phyloP scores from a whole-genome alignment of 2,888 invertebrate species.

The Phortica okadai region DNA sequence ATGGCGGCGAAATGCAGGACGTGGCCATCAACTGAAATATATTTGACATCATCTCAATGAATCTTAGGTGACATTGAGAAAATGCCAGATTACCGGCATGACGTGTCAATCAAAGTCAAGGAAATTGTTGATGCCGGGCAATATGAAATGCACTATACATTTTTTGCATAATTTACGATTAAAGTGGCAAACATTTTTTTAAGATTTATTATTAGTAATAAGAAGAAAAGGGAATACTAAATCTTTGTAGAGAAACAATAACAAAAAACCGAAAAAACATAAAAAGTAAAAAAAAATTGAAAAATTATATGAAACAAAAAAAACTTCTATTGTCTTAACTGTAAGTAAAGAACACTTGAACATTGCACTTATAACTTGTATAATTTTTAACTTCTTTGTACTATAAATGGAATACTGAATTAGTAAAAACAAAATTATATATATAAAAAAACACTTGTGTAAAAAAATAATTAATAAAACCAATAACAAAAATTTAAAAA shows the following conservation, averaged over 20 bases:
- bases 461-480: slow-evolving; percentile 56
- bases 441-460: slow-evolving; percentile 52
- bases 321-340: slow-evolving; percentile 45
- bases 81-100: slow-evolving; percentile 22
- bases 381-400: slow-evolving; percentile 29
- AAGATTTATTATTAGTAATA: slow-evolving; percentile 49
- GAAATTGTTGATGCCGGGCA: background rate
- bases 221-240: slow-evolving; percentile 43
- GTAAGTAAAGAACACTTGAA: slow-evolving; percentile 47
- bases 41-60: slow-evolving; percentile 26
- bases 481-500: slow-evolving; percentile 50
- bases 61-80: slow-evolving; percentile 47
- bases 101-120: no score
- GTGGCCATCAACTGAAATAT: slow-evolving; percentile 67
- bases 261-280: slow-evolving; percentile 37
- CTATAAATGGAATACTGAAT: slow-evolving; percentile 32
- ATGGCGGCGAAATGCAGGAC: slow-evolving; percentile 74
- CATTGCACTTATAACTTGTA: slow-evolving; percentile 30
- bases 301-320: slow-evolving; percentile 24
- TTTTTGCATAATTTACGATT: slow-evolving; percentile 17
- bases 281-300: slow-evolving; percentile 46
- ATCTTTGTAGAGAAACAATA: slow-evolving; percentile 35
- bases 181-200: slow-evolving; percentile 41
- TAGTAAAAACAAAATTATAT: slow-evolving; percentile 43
- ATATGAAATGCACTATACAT: no score